phyloP scores from a whole-genome alignment of 1,140 invertebrate species.

The Sesamia nonagrioides region DNA sequence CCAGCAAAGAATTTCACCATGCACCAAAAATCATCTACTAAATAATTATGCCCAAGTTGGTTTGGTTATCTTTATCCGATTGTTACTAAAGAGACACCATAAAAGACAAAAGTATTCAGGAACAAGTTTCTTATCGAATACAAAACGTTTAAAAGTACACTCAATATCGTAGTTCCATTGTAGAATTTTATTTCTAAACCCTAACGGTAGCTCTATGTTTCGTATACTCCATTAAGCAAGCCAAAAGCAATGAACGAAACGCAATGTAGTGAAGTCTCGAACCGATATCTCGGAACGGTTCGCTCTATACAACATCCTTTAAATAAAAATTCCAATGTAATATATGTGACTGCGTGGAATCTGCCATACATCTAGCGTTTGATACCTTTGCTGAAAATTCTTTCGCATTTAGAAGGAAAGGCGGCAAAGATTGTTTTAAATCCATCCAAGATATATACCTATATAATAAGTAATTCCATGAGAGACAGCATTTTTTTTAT shows the following conservation, averaged over 20 bases:
- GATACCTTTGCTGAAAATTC: background rate
- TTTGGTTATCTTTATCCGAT: too few relatives aligned
- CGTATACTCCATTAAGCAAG: slow-evolving; percentile 34
- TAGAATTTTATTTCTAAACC: slow-evolving; percentile 10
- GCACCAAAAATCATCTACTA: too few relatives aligned
- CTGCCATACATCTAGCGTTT: slow-evolving; percentile 5
- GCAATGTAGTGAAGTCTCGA: slow-evolving; percentile 31
- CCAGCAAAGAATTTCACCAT: too few relatives aligned
- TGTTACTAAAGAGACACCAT: background rate
- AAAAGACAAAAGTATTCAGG: background rate
- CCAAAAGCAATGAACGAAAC: slow-evolving; percentile 36
- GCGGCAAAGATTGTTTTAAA: background rate
- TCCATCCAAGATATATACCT: too few relatives aligned
- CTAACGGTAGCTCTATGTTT: slow-evolving; percentile 29
- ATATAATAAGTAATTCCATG: too few relatives aligned
- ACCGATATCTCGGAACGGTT: slow-evolving; percentile 13
- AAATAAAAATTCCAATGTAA: slow-evolving; percentile 25
- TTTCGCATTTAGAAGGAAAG: background rate
- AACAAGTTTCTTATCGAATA: background rate
- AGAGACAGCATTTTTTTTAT: too few relatives aligned
- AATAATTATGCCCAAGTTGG: too few relatives aligned
- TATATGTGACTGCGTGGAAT: slow-evolving; percentile 5
- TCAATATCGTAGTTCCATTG: slow-evolving; percentile 11
- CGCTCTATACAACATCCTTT: slow-evolving; percentile 1
- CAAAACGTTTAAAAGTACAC: background rate